Evolutionary conservation across 2,113 vertebrate genomes (phyloP).

Genomic region (Thalassoma bifasciatum): DNA sequence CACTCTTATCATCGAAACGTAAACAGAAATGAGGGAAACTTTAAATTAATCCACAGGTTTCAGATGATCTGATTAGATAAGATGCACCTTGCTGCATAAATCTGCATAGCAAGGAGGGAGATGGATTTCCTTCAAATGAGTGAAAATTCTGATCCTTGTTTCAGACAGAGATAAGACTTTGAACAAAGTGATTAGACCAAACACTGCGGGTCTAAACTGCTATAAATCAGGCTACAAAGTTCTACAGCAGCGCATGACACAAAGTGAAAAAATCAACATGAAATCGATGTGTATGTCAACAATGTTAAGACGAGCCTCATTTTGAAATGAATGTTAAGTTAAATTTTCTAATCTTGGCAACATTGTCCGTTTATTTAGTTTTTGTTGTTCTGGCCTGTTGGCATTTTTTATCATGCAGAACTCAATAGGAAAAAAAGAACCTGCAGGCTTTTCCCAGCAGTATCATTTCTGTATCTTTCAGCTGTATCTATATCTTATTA

Average conservation of each 20-base stretch:
- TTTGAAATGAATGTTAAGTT: background rate
- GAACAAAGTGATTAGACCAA: background rate
- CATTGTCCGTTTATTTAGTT: background rate
- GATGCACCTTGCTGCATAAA: constrained; percentile 11
- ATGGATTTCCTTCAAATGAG: background rate
- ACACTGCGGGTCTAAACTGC: background rate
- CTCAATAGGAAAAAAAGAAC: background rate
- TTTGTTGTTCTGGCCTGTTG: background rate
- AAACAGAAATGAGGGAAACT: background rate
- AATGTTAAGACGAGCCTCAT: no score
- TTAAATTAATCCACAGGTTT: constrained; percentile 3
- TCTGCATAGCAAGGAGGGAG: constrained; percentile 17
- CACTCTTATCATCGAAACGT: background rate
- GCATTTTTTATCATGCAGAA: background rate
- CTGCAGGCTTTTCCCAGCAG: background rate
- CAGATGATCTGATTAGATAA: constrained; percentile 25
- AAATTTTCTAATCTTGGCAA: background rate
- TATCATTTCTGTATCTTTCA: no score
- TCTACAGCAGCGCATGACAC: no score
- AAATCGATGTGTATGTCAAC: no score
- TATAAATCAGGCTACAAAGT: background rate
- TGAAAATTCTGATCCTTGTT: background rate
- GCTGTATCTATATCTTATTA: background rate
- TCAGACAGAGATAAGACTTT: background rate
- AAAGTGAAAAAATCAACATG: no score